phyloP scores from a whole-genome alignment of 2,113 vertebrate species.

The Scomber scombrus region DNA sequence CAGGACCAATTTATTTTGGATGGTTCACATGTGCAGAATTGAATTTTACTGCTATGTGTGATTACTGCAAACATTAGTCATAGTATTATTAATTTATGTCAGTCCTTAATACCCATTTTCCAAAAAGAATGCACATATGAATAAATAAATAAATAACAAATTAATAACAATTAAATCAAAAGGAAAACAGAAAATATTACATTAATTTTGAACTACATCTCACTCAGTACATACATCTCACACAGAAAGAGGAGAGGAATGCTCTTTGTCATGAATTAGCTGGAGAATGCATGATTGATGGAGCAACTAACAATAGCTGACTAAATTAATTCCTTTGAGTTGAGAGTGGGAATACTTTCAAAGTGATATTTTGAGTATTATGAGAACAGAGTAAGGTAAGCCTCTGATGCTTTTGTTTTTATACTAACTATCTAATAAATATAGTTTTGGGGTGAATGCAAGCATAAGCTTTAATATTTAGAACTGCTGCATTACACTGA shows the following conservation, averaged over 20 bases:
- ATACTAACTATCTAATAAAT: neutral
- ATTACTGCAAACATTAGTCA: too few relatives aligned
- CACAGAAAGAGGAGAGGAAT: neutral
- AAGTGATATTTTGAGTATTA: constrained; percentile 10
- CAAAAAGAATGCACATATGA: too few relatives aligned
- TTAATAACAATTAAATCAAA: too few relatives aligned
- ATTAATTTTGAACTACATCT: too few relatives aligned
- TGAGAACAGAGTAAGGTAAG: neutral
- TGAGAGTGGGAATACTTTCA: constrained; percentile 20
- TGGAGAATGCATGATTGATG: constrained; percentile 55
- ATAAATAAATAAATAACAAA: too few relatives aligned
- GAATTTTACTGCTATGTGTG: too few relatives aligned
- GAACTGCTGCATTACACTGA: neutral
- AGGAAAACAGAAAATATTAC: too few relatives aligned
- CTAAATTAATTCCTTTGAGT: constrained; percentile 39
- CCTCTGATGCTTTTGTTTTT: constrained; percentile 10
- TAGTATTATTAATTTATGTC: too few relatives aligned
- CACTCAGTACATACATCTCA: too few relatives aligned
- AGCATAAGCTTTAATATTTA: neutral
- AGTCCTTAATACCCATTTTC: too few relatives aligned
- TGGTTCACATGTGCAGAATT: too few relatives aligned
- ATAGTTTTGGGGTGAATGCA: neutral
- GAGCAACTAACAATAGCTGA: constrained; percentile 33
- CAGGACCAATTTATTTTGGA: too few relatives aligned
- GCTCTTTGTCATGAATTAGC: constrained; percentile 46